Evolutionary conservation across 2,888 invertebrate genomes (phyloP).

Genomic region (Dryadula phaetusa): DNA sequence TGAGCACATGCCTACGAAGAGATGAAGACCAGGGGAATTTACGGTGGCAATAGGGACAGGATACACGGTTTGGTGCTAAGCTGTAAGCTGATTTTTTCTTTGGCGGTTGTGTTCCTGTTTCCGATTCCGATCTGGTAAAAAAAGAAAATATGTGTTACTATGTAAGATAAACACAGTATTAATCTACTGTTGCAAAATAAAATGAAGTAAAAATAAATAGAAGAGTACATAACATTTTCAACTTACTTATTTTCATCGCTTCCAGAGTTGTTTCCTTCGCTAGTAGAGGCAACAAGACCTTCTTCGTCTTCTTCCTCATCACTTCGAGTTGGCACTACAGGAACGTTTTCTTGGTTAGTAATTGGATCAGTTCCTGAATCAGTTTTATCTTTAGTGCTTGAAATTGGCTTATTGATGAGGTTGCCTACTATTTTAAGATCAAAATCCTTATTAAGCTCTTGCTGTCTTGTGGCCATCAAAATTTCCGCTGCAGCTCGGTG

Average conservation of each 20-base stretch:
- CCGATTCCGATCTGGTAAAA: slow-evolving; percentile 86
- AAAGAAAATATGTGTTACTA: slow-evolving; percentile 22
- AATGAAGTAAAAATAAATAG: neutral
- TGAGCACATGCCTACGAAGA: slow-evolving; percentile 95
- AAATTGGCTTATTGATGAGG: slow-evolving; percentile 81
- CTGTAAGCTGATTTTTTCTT: slow-evolving; percentile 98
- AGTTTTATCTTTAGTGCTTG: slow-evolving; percentile 56
- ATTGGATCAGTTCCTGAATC: slow-evolving; percentile 75
- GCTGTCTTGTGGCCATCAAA: slow-evolving; percentile 78
- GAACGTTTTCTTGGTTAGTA: slow-evolving; percentile 88
- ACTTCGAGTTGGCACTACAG: slow-evolving; percentile 82
- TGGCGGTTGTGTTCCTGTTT: slow-evolving; percentile 81
- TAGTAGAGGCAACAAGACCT: slow-evolving; percentile 91
- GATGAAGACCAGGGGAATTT: slow-evolving; percentile 99
- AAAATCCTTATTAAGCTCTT: slow-evolving; percentile 78
- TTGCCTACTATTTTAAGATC: slow-evolving; percentile 83
- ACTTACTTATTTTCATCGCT: slow-evolving; percentile 91
- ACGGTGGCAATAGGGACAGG: slow-evolving; percentile 96
- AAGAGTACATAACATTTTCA: neutral
- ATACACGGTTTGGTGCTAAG: slow-evolving; percentile 96
- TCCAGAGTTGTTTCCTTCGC: slow-evolving; percentile 93
- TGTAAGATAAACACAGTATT: neutral
- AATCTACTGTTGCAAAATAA: neutral
- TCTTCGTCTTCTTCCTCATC: slow-evolving; percentile 91
- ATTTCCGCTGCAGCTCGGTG: slow-evolving; percentile 85